Evolutionary conservation across 1,140 invertebrate genomes (phyloP).

Genomic region (Drosophila grimshawi): DNA sequence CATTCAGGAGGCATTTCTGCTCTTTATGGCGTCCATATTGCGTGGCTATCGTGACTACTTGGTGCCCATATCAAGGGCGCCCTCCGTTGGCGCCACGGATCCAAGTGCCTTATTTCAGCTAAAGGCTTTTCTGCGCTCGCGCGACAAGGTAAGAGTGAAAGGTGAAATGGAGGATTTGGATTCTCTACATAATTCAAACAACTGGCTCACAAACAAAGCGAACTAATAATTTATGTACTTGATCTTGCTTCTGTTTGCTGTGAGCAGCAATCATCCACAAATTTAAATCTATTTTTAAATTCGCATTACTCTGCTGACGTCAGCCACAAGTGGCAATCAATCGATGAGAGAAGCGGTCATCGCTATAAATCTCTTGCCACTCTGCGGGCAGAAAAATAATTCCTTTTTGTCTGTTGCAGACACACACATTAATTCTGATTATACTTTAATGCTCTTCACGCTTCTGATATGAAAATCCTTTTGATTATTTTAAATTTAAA

Average conservation of each 20-base stretch:
- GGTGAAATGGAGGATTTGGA: background rate
- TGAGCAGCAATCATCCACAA: background rate
- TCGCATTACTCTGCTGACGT: constrained; percentile 17
- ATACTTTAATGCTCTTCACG: too few relatives aligned
- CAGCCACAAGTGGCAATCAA: background rate
- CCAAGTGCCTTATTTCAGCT: constrained; percentile 97
- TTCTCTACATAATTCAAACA: background rate
- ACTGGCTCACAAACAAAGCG: background rate
- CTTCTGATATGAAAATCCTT: too few relatives aligned
- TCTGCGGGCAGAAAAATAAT: background rate
- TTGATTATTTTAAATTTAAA: too few relatives aligned
- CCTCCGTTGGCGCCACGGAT: constrained; percentile 96
- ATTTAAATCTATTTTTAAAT: constrained; percentile 30
- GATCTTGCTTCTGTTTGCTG: background rate
- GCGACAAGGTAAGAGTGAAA: constrained; percentile 85
- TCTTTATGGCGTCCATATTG: constrained; percentile 97
- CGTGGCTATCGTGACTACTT: constrained; percentile 96
- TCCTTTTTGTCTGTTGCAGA: background rate
- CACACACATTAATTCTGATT: too few relatives aligned
- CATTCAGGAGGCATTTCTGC: constrained; percentile 98
- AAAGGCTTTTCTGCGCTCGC: constrained; percentile 89
- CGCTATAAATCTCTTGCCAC: background rate
- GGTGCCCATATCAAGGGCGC: constrained; percentile 97
- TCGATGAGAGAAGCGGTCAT: background rate
- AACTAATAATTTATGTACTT: background rate